Conservation (phyloP, 1,140 invertebrate species). For the Neodiprion lecontei region DNA sequence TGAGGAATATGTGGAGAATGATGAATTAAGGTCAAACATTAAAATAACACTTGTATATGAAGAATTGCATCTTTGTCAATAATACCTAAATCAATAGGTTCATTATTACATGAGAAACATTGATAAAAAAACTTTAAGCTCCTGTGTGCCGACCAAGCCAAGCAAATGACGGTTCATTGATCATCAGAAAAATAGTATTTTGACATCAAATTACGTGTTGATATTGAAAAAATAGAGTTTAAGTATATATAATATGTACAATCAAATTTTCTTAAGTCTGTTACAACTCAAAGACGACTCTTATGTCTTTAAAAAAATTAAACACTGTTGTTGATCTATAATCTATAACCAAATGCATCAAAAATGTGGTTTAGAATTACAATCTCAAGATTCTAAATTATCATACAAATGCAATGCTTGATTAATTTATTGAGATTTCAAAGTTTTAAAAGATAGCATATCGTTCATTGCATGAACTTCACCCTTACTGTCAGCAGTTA, state of each 20-base stretch:
- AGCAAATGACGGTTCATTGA: too few species aligned
- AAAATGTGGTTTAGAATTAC: constrained; percentile 25
- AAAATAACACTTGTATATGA: neutral
- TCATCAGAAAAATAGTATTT: too few species aligned
- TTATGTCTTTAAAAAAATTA: neutral
- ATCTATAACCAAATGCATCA: neutral
- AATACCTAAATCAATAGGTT: neutral
- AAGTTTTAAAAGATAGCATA: neutral
- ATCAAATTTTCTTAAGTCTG: neutral
- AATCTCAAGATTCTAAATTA: too few species aligned
- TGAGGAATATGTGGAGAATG: neutral
- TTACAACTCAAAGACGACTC: neutral
- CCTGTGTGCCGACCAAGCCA: too few species aligned
- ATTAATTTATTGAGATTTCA: neutral
- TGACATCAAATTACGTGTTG: too few species aligned
- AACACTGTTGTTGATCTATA: neutral
- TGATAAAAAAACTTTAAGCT: too few species aligned
- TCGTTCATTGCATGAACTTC: too few species aligned
- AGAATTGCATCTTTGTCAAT: neutral
- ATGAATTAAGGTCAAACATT: neutral
- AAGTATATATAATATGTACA: constrained; percentile 1
- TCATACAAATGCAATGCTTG: neutral
- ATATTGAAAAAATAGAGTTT: neutral
- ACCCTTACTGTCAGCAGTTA: too few species aligned
- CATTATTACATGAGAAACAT: neutral